Evolutionary conservation across 2,888 invertebrate species (phyloP).

Genomic region (Spodoptera picta): DNA sequence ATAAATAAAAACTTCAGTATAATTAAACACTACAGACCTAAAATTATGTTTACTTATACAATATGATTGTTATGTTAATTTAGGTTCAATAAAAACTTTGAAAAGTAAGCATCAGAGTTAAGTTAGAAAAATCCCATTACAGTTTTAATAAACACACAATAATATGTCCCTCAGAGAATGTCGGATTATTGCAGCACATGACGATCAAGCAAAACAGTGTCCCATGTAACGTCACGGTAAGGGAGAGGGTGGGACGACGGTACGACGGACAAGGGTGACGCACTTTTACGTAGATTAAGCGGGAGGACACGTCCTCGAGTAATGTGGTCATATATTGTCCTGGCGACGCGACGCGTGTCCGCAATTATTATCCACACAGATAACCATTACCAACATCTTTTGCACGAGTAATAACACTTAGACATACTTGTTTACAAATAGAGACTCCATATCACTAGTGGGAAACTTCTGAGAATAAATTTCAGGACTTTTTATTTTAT

Average conservation of each 20-base stretch:
- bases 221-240: slow-evolving; percentile 47
- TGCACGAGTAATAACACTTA: slow-evolving; percentile 50
- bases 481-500: slow-evolving; percentile 6
- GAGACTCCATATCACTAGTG: slow-evolving; percentile 21
- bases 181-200: slow-evolving; percentile 54
- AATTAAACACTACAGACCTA: no score
- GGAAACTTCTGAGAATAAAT: slow-evolving; percentile 11
- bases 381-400: slow-evolving; percentile 54
- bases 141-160: slow-evolving; percentile 50
- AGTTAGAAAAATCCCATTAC: slow-evolving; percentile 21
- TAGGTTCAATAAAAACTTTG: slow-evolving; percentile 6
- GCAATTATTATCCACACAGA: slow-evolving; percentile 79
- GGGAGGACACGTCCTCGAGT: slow-evolving; percentile 85
- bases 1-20: no score
- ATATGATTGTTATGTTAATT: no score
- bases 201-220: slow-evolving; percentile 55
- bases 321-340: slow-evolving; percentile 87
- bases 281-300: slow-evolving; percentile 85
- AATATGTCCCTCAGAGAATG: slow-evolving; percentile 47
- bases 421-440: slow-evolving; percentile 50
- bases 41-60: no score
- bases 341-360: slow-evolving; percentile 78
- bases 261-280: slow-evolving; percentile 80
- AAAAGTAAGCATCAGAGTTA: neutral
- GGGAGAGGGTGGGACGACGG: slow-evolving; percentile 68